A percentile compares a stretch with the other conserved stretches of the same genome.
Conservation (phyloP, 2,888 invertebrate species). For the Cryptus armator region DNA sequence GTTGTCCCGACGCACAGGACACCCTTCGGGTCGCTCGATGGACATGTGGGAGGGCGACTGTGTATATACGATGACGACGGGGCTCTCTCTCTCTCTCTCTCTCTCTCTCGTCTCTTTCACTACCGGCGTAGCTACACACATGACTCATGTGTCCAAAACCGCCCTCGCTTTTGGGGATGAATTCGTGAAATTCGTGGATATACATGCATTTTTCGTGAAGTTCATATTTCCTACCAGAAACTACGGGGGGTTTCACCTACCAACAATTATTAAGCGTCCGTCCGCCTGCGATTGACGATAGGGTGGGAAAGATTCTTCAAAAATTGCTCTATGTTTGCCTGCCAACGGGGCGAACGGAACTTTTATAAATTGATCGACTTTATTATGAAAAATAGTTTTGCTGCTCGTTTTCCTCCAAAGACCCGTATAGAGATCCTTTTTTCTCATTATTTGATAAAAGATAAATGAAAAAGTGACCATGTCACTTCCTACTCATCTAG, state of each 20-base stretch:
- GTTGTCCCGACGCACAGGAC: constrained; percentile 77
- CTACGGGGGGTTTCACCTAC: constrained; percentile 30
- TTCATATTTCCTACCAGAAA: constrained; percentile 36
- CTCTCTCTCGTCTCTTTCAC: constrained; percentile 43
- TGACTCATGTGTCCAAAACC: constrained; percentile 82
- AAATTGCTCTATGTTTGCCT: constrained; percentile 27
- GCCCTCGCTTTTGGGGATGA: constrained; percentile 81
- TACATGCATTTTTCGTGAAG: constrained; percentile 76
- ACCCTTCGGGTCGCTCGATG: constrained; percentile 79
- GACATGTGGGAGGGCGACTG: constrained; percentile 75
- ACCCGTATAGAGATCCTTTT: constrained; percentile 37
- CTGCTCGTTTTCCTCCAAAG: neutral
- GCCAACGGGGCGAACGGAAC: neutral
- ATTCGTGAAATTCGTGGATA: constrained; percentile 81
- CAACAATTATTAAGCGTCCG: constrained; percentile 65
- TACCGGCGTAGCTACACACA: constrained; percentile 66
- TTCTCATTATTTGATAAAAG: constrained; percentile 46
- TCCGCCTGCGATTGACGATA: neutral
- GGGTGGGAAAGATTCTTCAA: constrained; percentile 13
- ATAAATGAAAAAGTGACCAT: constrained; percentile 59
- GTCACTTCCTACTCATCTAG: constrained; percentile 68
- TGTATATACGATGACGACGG: constrained; percentile 47
- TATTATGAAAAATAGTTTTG: constrained; percentile 32
- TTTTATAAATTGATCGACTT: constrained; percentile 60
- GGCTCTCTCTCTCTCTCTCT: constrained; percentile 56